Conservation (phyloP, 2,888 invertebrate species). For the Xestia rhomboidea region DNA sequence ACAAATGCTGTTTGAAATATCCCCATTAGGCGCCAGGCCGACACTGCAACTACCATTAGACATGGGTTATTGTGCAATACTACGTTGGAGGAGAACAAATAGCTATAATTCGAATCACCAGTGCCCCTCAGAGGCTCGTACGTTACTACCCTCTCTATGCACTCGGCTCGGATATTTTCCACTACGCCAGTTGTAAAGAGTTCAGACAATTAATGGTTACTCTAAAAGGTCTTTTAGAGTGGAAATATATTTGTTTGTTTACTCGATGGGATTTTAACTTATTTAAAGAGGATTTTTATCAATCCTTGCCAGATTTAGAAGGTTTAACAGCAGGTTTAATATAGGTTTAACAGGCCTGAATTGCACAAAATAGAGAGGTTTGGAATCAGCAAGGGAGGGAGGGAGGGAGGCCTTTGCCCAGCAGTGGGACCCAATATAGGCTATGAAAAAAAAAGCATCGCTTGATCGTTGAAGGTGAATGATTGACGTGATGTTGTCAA, state of each 20-base stretch:
- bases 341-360: no score
- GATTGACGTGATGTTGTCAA: not conserved
- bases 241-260: constrained; percentile 46
- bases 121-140: constrained; percentile 79
- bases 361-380: no score
- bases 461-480: not conserved
- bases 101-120: constrained; percentile 82
- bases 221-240: constrained; percentile 59
- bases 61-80: constrained; percentile 73
- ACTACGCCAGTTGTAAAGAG: constrained; percentile 71
- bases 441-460: no score
- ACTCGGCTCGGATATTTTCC: constrained; percentile 64
- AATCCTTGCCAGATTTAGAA: not conserved
- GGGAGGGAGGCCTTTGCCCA: no score
- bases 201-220: constrained; percentile 69
- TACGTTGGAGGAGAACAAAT: constrained; percentile 76
- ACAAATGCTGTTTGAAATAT: constrained; percentile 62
- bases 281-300: not conserved
- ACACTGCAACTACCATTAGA: constrained; percentile 68
- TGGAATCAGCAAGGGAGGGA: no score
- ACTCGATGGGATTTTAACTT: constrained; percentile 11
- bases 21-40: constrained; percentile 51
- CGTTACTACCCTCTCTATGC: constrained; percentile 59
- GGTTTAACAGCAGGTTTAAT: not conserved
- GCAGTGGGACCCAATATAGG: no score